phyloP scores from a whole-genome alignment of 2,797 vertebrate genomes.

The Sebastiscus albofasciatus region DNA sequence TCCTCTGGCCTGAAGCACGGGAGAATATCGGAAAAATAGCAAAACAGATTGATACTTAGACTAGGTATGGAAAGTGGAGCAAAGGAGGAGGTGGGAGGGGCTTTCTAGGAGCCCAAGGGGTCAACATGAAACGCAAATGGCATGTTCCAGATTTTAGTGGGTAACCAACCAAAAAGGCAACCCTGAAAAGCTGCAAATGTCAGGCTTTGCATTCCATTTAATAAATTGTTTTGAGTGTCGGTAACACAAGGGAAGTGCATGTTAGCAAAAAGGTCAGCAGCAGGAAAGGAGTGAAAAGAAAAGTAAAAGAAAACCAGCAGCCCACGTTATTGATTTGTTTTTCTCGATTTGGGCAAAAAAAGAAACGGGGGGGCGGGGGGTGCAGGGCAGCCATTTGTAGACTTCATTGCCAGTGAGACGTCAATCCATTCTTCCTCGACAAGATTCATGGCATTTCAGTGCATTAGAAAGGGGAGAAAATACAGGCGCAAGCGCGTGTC shows the following conservation, averaged over 20 bases:
- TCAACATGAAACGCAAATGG: constrained; percentile 60
- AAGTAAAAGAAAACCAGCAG: constrained; percentile 54
- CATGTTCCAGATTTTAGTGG: constrained; percentile 57
- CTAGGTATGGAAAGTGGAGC: constrained; percentile 37
- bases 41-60: constrained; percentile 65
- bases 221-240: constrained; percentile 59
- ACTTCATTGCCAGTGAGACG: constrained; percentile 66
- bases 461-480: constrained; percentile 34
- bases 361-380: neutral
- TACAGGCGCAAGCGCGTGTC: constrained; percentile 54
- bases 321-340: constrained; percentile 78
- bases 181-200: constrained; percentile 68
- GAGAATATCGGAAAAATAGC: constrained; percentile 58
- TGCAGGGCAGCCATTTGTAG: constrained; percentile 67
- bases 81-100: neutral
- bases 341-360: constrained; percentile 47
- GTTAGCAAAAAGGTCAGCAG: constrained; percentile 75
- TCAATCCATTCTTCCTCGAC: constrained; percentile 70
- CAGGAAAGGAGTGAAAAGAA: constrained; percentile 48
- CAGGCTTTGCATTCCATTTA: constrained; percentile 75
- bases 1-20: constrained; percentile 58
- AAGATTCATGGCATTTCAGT: constrained; percentile 78
- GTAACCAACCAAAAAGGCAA: constrained; percentile 33
- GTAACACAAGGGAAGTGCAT: constrained; percentile 61
- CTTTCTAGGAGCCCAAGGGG: constrained; percentile 19